Percentiles rank a stretch among this genome's conserved stretches.
Evolutionary conservation across 2,797 vertebrate genomes (phyloP).

Genomic region (Salarias fasciatus): DNA sequence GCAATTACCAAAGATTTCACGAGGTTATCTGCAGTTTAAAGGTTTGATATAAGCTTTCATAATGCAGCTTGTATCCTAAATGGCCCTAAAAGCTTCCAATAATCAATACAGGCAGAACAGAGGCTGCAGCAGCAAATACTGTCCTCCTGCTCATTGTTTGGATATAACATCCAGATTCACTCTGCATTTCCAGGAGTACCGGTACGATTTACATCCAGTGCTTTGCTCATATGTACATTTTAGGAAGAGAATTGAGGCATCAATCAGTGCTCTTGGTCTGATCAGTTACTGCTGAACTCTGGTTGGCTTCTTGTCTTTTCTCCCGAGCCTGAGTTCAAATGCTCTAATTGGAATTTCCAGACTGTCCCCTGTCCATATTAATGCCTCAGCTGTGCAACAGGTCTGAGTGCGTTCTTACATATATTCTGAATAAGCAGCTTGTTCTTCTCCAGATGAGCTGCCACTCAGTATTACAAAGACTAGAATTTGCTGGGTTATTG

Average conservation of each 20-base stretch:
- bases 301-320: conserved; percentile 24
- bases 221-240: not conserved
- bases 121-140: conserved; percentile 5
- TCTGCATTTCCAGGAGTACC: conserved; percentile 4
- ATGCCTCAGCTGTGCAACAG: conserved; percentile 32
- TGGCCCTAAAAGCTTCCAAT: not conserved
- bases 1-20: too few species aligned
- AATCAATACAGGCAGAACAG: conserved; percentile 11
- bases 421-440: conserved; percentile 45
- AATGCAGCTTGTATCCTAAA: not conserved
- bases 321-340: conserved; percentile 23
- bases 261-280: conserved; percentile 2
- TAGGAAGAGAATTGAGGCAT: not conserved
- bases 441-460: conserved; percentile 41
- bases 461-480: conserved; percentile 63
- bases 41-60: not conserved
- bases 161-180: not conserved
- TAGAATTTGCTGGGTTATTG: conserved; percentile 42
- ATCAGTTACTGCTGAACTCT: conserved; percentile 25
- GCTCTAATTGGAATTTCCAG: conserved; percentile 31
- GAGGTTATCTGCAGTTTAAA: too few species aligned
- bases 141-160: conserved; percentile 9
- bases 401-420: conserved; percentile 36
- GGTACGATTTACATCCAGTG: not conserved
- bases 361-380: conserved; percentile 23